Evolutionary conservation across 2,888 invertebrate species (phyloP), one percentile per base, ranked within the genome.

Genomic region (Melipona beecheii): DNA sequence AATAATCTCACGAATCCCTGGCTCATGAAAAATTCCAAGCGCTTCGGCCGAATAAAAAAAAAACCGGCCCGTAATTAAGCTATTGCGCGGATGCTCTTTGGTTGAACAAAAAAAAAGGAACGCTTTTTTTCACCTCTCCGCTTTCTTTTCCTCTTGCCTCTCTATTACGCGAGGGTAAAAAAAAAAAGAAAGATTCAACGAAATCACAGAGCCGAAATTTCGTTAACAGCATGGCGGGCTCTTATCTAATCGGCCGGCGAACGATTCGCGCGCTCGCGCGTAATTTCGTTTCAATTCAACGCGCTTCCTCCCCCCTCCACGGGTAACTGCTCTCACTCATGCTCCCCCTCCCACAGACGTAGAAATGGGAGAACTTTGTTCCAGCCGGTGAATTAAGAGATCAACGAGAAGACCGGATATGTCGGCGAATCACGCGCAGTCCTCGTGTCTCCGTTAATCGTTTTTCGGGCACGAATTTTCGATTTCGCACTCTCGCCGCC

Each of bases 381-480:
- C 49, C 24, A 11, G 1, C 17, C 69, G n/a, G 64, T 64, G 64
- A 79, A 79, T 79, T 64, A 69, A 65, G 43, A 54, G 69, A 64
- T 80, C 49, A 65, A 69, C 43, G n/a, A 24, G 49, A n/a, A 36
- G 11, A 43, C 21, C 15, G 52, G 6, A n/a, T 50, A 69, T 54
- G 43, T 71, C 19, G 31, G 15, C 19, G 49, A n/a, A 52, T 62
- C 68, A 54, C 62, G 75, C 49, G 72, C 24, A 5, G 50, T 0
- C 21, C 6, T 2, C 31, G 19, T 43, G 43, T 43, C 43, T 13
- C 24, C 24, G 17, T 50, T 19, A 27, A 56, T 24, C 49, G 81
- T 62, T 70, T 43, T 43, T 11, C 69, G 78, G 15, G 75, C 19
- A 78, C 73, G 54, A 65, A 75, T 81, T 84, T 73, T 78, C 83